Conservation (phyloP, 2,113 vertebrate species). For the Xiphophorus maculatus region DNA sequence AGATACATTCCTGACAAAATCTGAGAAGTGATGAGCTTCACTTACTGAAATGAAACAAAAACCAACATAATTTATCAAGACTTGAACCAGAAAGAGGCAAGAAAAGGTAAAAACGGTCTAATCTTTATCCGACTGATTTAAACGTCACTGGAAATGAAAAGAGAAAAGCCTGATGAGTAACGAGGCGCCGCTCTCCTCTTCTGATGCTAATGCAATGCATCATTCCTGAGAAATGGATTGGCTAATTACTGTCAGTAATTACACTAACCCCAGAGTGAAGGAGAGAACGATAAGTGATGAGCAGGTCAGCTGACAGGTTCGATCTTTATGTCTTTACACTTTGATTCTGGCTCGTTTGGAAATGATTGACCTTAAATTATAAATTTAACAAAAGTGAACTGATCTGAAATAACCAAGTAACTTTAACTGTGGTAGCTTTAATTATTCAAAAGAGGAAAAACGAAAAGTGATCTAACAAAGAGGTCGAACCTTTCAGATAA, state of each 20-base stretch:
- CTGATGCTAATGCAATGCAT: conserved; percentile 23
- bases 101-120: background rate
- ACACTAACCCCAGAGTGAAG: background rate
- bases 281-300: background rate
- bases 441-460: too few relatives aligned
- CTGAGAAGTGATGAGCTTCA: background rate
- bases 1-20: too few relatives aligned
- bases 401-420: background rate
- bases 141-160: background rate
- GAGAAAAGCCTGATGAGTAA: background rate
- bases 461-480: too few relatives aligned
- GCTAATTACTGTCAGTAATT: conserved; percentile 23
- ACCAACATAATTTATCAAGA: background rate
- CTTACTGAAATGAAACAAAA: background rate
- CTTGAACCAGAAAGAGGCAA: background rate
- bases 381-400: background rate
- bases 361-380: background rate
- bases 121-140: background rate
- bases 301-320: background rate
- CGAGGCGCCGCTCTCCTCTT: background rate
- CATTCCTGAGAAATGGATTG: conserved; percentile 13
- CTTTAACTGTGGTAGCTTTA: background rate
- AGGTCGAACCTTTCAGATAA: too few relatives aligned
- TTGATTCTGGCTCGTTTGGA: background rate
- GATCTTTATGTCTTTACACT: background rate